A percentile compares a stretch with the other conserved stretches of the same genome.
These are phyloP conservation scores for Eupithecia vulgata DNA, from an alignment of 2,888 invertebrate genomes.

Conservation along the genomic window DNA sequence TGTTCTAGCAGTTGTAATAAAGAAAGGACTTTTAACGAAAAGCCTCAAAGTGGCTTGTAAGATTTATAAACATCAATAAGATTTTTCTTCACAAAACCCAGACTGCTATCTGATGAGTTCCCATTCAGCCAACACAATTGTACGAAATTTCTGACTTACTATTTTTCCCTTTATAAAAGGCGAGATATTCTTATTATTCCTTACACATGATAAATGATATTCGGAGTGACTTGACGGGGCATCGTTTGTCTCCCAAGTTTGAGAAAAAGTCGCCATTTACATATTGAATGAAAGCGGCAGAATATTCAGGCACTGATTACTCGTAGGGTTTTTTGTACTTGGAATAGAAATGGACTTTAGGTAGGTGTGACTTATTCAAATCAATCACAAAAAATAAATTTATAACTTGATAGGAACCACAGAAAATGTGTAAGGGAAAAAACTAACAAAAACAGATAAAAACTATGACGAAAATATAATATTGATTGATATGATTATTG, in stretches of 20 bases:
- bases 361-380: background rate
- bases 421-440: no score
- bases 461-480: background rate
- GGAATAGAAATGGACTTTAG: background rate
- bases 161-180: conserved; percentile 26
- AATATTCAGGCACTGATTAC: conserved; percentile 17
- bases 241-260: conserved; percentile 66
- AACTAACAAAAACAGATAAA: background rate
- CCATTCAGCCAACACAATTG: conserved; percentile 28
- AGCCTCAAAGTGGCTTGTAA: background rate
- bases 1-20: background rate
- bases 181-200: conserved; percentile 53
- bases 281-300: conserved; percentile 52
- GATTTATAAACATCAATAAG: conserved; percentile 6
- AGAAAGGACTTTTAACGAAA: background rate
- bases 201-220: conserved; percentile 64
- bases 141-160: conserved; percentile 18
- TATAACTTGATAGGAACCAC: background rate
- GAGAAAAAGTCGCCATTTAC: conserved; percentile 68
- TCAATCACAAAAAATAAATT: background rate
- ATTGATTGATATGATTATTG: no score
- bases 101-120: conserved; percentile 13
- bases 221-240: conserved; percentile 58
- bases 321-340: background rate
- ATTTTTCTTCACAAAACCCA: conserved; percentile 11